Percentiles rank a stretch among this genome's conserved stretches.
Conservation (phyloP, 2,888 invertebrate genomes). For the Caenorhabditis sp. region DNA sequence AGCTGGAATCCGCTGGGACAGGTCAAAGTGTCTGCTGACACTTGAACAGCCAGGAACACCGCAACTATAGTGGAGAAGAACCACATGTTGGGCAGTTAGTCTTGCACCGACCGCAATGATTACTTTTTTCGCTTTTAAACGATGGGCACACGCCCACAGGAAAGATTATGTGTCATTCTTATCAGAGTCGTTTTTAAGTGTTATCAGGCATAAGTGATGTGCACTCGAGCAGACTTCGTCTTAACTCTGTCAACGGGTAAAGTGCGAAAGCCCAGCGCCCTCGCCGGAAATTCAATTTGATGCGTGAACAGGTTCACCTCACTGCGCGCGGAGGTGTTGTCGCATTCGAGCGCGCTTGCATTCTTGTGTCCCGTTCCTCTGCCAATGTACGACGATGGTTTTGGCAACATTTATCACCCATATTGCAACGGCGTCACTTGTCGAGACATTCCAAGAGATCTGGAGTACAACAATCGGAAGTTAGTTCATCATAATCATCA, state of each 20-base stretch:
- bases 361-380: not conserved
- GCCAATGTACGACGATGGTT: constrained; percentile 60
- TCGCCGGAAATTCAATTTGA: constrained; percentile 8
- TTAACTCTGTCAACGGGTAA: not conserved
- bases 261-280: not conserved
- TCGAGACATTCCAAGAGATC: constrained; percentile 62
- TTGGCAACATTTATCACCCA: constrained; percentile 62
- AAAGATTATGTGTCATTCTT: constrained; percentile 56
- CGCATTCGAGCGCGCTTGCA: no score
- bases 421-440: constrained; percentile 47
- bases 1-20: constrained; percentile 47
- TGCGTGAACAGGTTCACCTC: constrained; percentile 2
- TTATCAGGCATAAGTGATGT: constrained; percentile 50
- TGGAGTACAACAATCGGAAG: constrained; percentile 56
- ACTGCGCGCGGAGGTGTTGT: no score
- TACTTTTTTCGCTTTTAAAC: constrained; percentile 46
- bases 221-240: constrained; percentile 17
- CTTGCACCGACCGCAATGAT: constrained; percentile 39
- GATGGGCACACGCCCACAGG: constrained; percentile 42
- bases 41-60: no score
- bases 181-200: constrained; percentile 14
- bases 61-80: constrained; percentile 12
- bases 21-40: constrained; percentile 20
- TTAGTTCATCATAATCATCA: constrained; percentile 65
- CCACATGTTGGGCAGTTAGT: constrained; percentile 26